phyloP scores from a whole-genome alignment of 2,797 vertebrate species.

The Hydrophis major region DNA sequence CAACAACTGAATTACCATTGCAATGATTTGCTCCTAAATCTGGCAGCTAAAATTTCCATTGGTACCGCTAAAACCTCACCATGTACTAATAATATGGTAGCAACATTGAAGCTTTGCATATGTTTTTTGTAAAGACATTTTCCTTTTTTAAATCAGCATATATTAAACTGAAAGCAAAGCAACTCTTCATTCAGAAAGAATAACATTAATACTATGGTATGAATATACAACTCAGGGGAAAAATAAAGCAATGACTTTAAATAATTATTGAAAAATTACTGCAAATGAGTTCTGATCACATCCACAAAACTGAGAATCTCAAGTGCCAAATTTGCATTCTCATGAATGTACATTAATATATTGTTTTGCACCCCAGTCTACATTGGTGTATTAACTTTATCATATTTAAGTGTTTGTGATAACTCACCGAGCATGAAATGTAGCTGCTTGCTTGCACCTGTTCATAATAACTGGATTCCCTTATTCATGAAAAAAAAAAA shows the following conservation, averaged over 20 bases:
- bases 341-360: conserved; percentile 53
- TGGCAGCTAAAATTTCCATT: neutral
- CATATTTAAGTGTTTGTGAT: conserved; percentile 56
- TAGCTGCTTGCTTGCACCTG: conserved; percentile 58
- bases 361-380: conserved; percentile 42
- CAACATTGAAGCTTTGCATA: neutral
- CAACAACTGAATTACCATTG: neutral
- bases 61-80: neutral
- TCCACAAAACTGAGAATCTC: conserved; percentile 28
- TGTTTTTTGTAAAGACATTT: neutral
- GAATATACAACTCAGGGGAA: conserved; percentile 34
- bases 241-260: conserved; percentile 50
- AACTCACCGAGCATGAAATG: conserved; percentile 55
- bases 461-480: conserved; percentile 53
- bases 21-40: neutral
- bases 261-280: conserved; percentile 59
- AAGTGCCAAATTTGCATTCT: conserved; percentile 55
- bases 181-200: conserved; percentile 14
- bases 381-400: conserved; percentile 55
- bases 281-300: conserved; percentile 57
- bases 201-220: neutral
- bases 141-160: neutral
- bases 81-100: neutral
- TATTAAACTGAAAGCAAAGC: neutral
- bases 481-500: conserved; percentile 38